Base-by-base conservation (phyloP, 35 echinoderm and acorn worm genomes). In the Heliocidaris tuberculata region DNA sequence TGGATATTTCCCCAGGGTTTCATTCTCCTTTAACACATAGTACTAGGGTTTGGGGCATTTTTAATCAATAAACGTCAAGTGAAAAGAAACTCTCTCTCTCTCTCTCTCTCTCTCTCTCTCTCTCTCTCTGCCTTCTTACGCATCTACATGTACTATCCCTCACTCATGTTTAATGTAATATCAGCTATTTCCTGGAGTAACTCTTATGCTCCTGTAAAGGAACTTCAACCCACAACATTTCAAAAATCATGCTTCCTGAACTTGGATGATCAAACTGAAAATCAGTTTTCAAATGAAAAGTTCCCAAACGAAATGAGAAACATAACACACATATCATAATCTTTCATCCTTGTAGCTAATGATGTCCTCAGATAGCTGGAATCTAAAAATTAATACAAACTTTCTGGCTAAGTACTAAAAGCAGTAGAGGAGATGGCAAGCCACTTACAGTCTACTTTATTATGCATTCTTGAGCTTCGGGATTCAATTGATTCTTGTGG, bases 401-500 rank as follows among this genome's bases (percentile, higher is more conserved):
- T 78, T 78, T 78, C 8, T 78, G 7, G 19, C 17, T 27, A 78
- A n/a, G 21, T 2, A 4, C 17, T 78, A 24, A 78, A 78, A 8
- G 65, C 21, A 78, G 65, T 0, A 78, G 65, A 78, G 15, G 52
- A 56, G 65, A 24, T 8, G 15, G 27, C 65, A 78, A 78, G 65
- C 65, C 65, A 78, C 65, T 27, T 27, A 78, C 27, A 78, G 65
- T 78, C 65, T 78, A 21, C 65, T 78, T 78, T 78, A 78, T 78
- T 78, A 78, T 78, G 65, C 65, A 78, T 78, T 78, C 65, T 78
- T 78, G 65, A 78, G 65, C 65, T 78, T 78, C 21, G 21, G 65
- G 65, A 78, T 78, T 78, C 65, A 78, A 29, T 78, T 78, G 65
- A 78, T 78, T 78, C 65, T 78, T 78, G 65, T n/a, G 65, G 65